A percentile compares a stretch with the other conserved stretches of the same genome.
Evolutionary conservation across 2,113 vertebrate genomes (phyloP).

Genomic region (Eurystomus gularis): DNA sequence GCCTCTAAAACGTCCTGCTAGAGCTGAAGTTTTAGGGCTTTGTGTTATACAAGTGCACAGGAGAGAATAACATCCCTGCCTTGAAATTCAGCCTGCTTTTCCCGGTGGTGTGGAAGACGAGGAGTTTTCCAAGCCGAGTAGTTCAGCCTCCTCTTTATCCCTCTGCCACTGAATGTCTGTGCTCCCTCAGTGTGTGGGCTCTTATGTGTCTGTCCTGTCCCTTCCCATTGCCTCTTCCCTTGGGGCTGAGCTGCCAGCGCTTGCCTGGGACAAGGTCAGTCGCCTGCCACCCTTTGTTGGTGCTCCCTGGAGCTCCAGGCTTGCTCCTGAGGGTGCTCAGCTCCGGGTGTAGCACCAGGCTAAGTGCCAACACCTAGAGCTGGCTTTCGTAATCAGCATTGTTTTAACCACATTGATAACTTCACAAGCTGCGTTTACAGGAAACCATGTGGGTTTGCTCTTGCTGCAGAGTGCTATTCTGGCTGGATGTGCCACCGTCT

Average conservation of each 20-base stretch:
- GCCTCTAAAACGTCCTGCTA: neutral
- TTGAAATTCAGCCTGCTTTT: neutral
- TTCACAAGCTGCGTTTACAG: neutral
- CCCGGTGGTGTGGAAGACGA: neutral
- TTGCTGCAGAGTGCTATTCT: neutral
- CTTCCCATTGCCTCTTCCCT: neutral
- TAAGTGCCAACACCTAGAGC: neutral
- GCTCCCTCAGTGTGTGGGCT: neutral
- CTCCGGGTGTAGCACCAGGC: neutral
- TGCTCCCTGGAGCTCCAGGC: neutral
- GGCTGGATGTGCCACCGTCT: neutral
- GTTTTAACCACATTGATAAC: neutral
- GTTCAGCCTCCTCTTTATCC: neutral
- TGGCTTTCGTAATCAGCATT: neutral
- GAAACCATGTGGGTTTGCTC: neutral
- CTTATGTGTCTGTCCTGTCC: neutral
- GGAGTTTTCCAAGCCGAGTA: neutral
- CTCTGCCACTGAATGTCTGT: neutral
- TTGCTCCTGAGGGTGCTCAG: neutral
- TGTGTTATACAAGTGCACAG: neutral
- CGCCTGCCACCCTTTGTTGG: neutral
- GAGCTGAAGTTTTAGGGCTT: neutral
- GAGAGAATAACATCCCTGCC: neutral
- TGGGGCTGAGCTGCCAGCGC: neutral
- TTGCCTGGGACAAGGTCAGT: rapidly evolving